Conservation (phyloP, 30 jellyfish, hydroid and myxozoan species). For the Euphysa ruthae region DNA sequence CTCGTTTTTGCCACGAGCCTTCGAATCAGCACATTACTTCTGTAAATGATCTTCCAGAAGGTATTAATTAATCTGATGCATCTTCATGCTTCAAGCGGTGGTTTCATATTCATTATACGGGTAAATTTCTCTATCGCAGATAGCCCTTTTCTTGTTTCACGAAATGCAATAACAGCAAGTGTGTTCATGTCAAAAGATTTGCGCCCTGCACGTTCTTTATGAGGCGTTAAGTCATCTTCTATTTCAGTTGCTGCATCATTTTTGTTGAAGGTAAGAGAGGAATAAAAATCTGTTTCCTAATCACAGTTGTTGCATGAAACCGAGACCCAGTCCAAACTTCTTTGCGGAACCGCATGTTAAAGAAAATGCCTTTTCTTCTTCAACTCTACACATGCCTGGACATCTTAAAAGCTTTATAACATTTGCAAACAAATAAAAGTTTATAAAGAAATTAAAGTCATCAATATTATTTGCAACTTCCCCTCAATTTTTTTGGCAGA, state of each 20-base stretch:
- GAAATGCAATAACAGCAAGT: neutral
- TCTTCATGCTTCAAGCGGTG: neutral
- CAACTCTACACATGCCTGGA: too few relatives aligned
- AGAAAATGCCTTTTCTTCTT: neutral
- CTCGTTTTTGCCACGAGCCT: constrained; percentile 10
- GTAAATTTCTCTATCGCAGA: neutral
- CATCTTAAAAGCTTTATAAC: neutral
- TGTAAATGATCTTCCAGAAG: neutral
- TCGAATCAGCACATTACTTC: neutral
- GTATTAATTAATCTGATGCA: constrained; percentile 5
- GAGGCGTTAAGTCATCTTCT: neutral
- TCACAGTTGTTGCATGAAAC: neutral
- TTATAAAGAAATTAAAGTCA: neutral
- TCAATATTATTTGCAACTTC: too few relatives aligned
- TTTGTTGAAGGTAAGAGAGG: neutral
- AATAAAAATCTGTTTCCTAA: neutral
- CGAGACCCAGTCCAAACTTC: neutral
- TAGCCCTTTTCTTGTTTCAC: neutral
- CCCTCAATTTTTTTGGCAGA: too few relatives aligned
- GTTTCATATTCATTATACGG: constrained; percentile 4
- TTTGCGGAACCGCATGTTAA: neutral
- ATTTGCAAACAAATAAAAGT: neutral
- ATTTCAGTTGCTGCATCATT: too few relatives aligned
- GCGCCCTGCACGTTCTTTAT: neutral
- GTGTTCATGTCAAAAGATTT: neutral